Conservation (phyloP, 2,797 vertebrate genomes). For the Champsocephalus esox region DNA sequence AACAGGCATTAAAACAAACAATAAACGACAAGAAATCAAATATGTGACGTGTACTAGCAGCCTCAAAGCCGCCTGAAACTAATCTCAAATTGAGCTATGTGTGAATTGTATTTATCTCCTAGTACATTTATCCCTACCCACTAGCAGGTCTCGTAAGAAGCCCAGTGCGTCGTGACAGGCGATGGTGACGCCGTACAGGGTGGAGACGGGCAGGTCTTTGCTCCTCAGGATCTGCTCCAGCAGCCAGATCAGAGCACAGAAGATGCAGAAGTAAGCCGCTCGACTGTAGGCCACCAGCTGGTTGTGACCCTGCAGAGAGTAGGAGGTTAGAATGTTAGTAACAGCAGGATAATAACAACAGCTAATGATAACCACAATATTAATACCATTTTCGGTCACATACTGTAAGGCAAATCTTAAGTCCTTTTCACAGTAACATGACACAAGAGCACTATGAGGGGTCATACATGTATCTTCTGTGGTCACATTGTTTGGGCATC, state of each 20-base stretch:
- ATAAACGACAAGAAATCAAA: background rate
- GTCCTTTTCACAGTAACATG: slow-evolving; percentile 1
- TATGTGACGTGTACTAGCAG: too few relatives aligned
- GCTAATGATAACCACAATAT: background rate
- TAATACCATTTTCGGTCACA: background rate
- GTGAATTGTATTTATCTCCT: background rate
- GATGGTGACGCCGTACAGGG: slow-evolving; percentile 92
- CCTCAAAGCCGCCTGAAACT: too few relatives aligned
- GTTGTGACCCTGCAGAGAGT: slow-evolving; percentile 92
- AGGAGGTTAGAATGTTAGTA: background rate
- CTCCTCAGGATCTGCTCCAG: slow-evolving; percentile 91
- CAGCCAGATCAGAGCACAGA: slow-evolving; percentile 95
- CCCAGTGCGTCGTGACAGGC: slow-evolving; percentile 88
- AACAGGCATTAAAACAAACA: background rate
- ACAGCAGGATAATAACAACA: background rate
- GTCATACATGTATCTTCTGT: background rate
- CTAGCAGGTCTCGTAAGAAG: slow-evolving; percentile 88
- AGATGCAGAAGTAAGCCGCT: slow-evolving; percentile 96
- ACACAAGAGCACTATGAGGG: background rate
- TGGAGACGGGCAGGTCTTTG: slow-evolving; percentile 87
- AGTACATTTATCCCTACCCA: slow-evolving; percentile 84
- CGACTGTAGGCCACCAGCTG: slow-evolving; percentile 96
- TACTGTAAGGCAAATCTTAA: background rate
- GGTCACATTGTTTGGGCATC: background rate
- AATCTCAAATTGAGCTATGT: too few relatives aligned